A percentile compares a stretch with the other conserved stretches of the same genome.
Conservation (phyloP, 2,797 vertebrate genomes). For the Hipposideros larvatus region DNA sequence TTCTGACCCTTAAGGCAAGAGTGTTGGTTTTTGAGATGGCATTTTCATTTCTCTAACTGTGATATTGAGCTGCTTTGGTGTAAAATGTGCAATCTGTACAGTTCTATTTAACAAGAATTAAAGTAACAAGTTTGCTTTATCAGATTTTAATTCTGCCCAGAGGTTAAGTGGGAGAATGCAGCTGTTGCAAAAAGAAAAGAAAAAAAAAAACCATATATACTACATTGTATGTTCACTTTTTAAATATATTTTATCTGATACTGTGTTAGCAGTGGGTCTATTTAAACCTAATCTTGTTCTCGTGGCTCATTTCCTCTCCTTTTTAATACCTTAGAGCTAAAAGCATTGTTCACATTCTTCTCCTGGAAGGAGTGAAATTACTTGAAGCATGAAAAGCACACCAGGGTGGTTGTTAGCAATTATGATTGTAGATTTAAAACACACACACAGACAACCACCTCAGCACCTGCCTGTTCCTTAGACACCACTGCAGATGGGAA, state of each 20-base stretch:
- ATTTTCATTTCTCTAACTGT: conserved; percentile 86
- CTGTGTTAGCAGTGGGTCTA: conserved; percentile 75
- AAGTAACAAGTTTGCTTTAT: conserved; percentile 81
- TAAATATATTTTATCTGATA: conserved; percentile 70
- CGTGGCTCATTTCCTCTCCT: conserved; percentile 78
- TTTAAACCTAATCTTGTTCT: conserved; percentile 75
- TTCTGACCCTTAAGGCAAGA: not conserved
- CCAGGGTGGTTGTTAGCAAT: conserved; percentile 70
- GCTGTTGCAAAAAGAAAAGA: conserved; percentile 65
- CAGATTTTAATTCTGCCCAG: conserved; percentile 68
- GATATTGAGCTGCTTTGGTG: conserved; percentile 82
- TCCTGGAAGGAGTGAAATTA: conserved; percentile 81
- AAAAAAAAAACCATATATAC: conserved; percentile 16
- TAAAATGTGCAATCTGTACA: conserved; percentile 90
- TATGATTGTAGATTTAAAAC: conserved; percentile 34
- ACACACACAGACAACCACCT: conserved; percentile 58
- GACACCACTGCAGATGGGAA: not conserved
- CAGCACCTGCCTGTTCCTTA: conserved; percentile 57
- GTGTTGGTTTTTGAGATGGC: conserved; percentile 49
- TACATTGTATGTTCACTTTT: conserved; percentile 1
- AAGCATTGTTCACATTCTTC: conserved; percentile 74
- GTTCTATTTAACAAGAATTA: conserved; percentile 87
- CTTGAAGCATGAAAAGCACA: conserved; percentile 82
- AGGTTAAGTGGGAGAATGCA: conserved; percentile 3
- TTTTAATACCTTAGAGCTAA: conserved; percentile 69